Evolutionary conservation across 2,113 vertebrate species (phyloP), one percentile per base, ranked within the genome.

Genomic region (Pygoscelis adeliae): DNA sequence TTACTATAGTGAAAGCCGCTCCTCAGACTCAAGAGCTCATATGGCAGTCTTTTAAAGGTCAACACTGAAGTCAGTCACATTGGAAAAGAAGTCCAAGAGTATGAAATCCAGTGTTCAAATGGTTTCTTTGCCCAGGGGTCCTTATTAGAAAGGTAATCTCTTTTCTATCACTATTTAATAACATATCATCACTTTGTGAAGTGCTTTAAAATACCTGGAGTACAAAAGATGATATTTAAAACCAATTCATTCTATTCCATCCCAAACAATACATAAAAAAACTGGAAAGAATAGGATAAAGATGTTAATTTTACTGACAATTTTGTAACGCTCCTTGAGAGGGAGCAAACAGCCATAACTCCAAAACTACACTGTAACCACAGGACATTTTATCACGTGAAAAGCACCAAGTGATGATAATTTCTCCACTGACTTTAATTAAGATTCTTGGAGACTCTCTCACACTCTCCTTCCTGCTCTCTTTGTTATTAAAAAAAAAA

Each of bases 111-210:
- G 47, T 3, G 18, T 78, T 81, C 81, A 87, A 93, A 95, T 72
- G 0, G 89, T 83, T 97, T 91, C 89, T 93, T 86, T 96, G 74
- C 96, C 87, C 81, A 69, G 42, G n/a, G 52, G 84, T 89, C 55
- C 89, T 94, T 95, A 87, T 96, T 95, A 95, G 92, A 89, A 96
- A 90, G 63, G 78, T 73, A 97, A 96, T 96, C 87, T 90, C 87
- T 91, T 89, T 94, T 95, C 78, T 88, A 87, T 89, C 83, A 59
- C 72, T 89, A 55, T 89, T 94, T 94, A 96, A 97, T 85, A 97
- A 95, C 71, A 53, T 92, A 71, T 78, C 73, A 91, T 97, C 94
- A 93, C 69, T 78, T 44, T 56, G 66, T 81, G 72, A 96, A 96
- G 78, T 69, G 85, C 67, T 96, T 91, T 84, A 90, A 94, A 96